A percentile compares a stretch with the other conserved stretches of the same genome.
Evolutionary conservation across 2,888 invertebrate genomes (phyloP).

Genomic region (Apocheima hispidaria): DNA sequence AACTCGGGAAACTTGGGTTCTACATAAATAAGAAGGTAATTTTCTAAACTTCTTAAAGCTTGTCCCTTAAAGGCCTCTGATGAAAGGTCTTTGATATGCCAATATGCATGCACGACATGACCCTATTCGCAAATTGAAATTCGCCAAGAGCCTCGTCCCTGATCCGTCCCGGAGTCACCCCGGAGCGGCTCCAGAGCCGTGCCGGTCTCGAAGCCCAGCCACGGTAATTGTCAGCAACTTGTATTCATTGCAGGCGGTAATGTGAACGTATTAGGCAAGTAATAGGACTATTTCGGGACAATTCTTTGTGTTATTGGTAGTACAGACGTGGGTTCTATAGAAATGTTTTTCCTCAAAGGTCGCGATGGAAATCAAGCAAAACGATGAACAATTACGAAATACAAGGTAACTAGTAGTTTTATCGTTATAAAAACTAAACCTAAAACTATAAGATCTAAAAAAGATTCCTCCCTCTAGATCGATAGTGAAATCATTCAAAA

Average conservation of each 20-base stretch:
- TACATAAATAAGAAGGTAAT: background rate
- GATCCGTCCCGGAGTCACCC: background rate
- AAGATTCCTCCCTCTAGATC: background rate
- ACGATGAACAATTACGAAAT: background rate
- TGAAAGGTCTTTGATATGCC: constrained; percentile 59
- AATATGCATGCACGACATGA: constrained; percentile 67
- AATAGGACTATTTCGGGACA: constrained; percentile 10
- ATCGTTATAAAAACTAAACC: too few relatives aligned
- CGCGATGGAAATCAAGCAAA: background rate
- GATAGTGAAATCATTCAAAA: too few relatives aligned
- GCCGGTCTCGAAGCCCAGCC: background rate
- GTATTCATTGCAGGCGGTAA: constrained; percentile 26
- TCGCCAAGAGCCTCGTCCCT: constrained; percentile 47
- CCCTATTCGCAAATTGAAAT: constrained; percentile 68
- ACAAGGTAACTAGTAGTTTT: background rate
- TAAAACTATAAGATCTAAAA: background rate
- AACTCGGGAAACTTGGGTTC: too few relatives aligned
- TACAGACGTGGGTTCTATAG: background rate
- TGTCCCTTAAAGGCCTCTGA: constrained; percentile 28
- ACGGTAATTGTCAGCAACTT: constrained; percentile 25
- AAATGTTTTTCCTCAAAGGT: background rate
- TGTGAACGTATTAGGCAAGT: constrained; percentile 21
- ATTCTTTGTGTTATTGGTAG: constrained; percentile 3
- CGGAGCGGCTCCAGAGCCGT: background rate
- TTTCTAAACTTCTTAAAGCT: constrained; percentile 1